phyloP scores from a whole-genome alignment of 2,113 vertebrate genomes.

The Ptyas mucosa region DNA sequence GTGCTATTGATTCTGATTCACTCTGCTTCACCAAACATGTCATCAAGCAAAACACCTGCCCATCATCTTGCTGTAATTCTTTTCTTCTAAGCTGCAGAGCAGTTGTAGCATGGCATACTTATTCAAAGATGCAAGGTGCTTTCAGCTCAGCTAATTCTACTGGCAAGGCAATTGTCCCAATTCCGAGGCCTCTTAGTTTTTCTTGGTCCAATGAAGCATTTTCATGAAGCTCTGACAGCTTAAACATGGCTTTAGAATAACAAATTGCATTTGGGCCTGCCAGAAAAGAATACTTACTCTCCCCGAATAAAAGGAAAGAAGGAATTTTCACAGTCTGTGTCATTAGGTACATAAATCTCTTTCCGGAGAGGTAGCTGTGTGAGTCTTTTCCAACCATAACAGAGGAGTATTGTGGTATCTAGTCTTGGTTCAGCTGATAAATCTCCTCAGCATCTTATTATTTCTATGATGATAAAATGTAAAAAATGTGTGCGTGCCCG shows the following conservation, averaged over 20 bases:
- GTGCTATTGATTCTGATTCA: neutral
- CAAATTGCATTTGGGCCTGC: neutral
- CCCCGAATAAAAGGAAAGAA: neutral
- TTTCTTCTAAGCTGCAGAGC: neutral
- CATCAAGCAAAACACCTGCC: neutral
- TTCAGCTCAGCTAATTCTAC: neutral
- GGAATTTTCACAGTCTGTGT: neutral
- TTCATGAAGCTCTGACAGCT: neutral
- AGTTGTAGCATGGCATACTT: rapidly evolving
- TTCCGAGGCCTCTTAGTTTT: neutral
- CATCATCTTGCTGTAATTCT: neutral
- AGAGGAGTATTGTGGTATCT: neutral
- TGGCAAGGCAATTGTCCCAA: neutral
- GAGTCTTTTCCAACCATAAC: neutral
- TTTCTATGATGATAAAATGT: neutral
- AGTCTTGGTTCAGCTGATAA: neutral
- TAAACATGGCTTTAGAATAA: slow-evolving; percentile 11
- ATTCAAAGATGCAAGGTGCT: rapidly evolving
- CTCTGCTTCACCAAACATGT: neutral
- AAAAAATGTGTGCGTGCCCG: neutral
- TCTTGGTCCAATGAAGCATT: slow-evolving; percentile 1
- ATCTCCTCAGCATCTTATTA: neutral
- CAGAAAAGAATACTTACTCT: neutral
- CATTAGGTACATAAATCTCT: neutral
- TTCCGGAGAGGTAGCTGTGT: neutral